Conservation (phyloP, 2,888 invertebrate genomes). For the Eupeodes latifasciatus region DNA sequence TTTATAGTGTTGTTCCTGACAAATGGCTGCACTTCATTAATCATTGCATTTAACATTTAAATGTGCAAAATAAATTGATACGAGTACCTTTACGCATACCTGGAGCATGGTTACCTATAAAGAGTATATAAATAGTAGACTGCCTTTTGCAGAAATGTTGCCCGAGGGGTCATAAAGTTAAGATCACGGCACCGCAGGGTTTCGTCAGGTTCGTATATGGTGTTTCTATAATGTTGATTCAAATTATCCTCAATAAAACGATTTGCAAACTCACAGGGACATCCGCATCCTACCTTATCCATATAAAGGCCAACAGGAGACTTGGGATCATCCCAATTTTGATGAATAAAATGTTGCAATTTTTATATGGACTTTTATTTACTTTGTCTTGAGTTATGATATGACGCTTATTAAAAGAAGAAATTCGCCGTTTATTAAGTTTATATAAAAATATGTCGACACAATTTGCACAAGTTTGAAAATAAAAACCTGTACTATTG, state of each 20-base stretch:
- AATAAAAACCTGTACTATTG: slow-evolving; percentile 14
- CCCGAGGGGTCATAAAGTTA: slow-evolving; percentile 64
- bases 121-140: neutral
- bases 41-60: slow-evolving; percentile 58
- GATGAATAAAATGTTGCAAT: slow-evolving; percentile 35
- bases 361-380: slow-evolving; percentile 62
- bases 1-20: slow-evolving; percentile 51
- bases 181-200: slow-evolving; percentile 55
- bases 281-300: neutral
- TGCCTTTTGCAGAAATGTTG: slow-evolving; percentile 47
- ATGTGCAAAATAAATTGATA: slow-evolving; percentile 54
- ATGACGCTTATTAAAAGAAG: slow-evolving; percentile 57
- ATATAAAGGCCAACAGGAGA: neutral
- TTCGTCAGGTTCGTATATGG: slow-evolving; percentile 36
- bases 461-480: slow-evolving; percentile 35
- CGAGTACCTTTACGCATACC: neutral
- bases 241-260: slow-evolving; percentile 74
- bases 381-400: slow-evolving; percentile 38
- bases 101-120: slow-evolving; percentile 1
- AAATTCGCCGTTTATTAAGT: slow-evolving; percentile 39
- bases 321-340: neutral
- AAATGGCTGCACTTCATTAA: slow-evolving; percentile 70
- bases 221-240: slow-evolving; percentile 50
- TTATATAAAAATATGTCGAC: neutral
- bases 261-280: slow-evolving; percentile 61